Conservation (phyloP, 2,113 vertebrate species). For the Lepisosteus osseus region DNA sequence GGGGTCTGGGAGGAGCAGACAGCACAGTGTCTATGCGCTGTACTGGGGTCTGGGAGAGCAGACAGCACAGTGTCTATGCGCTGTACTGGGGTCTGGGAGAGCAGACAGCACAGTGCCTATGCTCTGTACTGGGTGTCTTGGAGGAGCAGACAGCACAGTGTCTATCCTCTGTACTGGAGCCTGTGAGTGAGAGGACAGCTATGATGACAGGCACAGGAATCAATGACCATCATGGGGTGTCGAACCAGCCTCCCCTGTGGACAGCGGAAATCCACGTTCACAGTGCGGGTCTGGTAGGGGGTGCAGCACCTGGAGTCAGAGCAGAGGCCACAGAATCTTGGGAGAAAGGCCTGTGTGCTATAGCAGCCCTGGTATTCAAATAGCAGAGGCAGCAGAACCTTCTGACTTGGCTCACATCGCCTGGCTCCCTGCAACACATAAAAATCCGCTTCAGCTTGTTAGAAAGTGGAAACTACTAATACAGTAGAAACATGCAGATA, state of each 20-base stretch:
- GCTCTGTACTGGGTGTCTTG: no score
- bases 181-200: conserved; percentile 18
- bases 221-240: conserved; percentile 43
- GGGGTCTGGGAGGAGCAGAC: no score
- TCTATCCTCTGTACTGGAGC: no score
- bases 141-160: no score
- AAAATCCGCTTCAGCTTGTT: no score
- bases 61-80: no score
- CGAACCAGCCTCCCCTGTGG: conserved; percentile 25
- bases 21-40: no score
- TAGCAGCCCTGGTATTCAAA: conserved; percentile 43
- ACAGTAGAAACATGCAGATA: neutral
- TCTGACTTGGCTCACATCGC: conserved; percentile 34
- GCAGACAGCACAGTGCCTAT: no score
- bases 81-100: no score
- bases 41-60: no score
- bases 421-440: conserved; percentile 28
- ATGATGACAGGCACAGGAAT: conserved; percentile 40
- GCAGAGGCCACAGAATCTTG: conserved; percentile 36
- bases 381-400: conserved; percentile 17
- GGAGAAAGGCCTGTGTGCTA: conserved; percentile 26
- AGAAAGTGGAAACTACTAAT: no score
- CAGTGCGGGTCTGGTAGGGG: conserved; percentile 38
- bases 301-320: conserved; percentile 37
- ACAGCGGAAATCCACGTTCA: conserved; percentile 36